phyloP scores from a whole-genome alignment of 2,888 invertebrate species.

The Mimumesa dahlbomi region DNA sequence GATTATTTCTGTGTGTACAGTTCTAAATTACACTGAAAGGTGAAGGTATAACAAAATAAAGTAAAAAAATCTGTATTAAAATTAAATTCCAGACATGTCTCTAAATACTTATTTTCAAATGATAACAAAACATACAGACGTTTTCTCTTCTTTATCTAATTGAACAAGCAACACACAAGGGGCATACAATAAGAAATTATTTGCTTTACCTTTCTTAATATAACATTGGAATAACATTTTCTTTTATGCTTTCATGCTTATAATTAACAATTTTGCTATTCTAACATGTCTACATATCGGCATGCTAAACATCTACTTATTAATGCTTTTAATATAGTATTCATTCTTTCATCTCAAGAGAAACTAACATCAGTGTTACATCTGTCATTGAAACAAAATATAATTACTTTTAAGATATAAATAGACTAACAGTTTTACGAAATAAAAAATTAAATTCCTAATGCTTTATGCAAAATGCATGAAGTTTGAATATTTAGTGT shows the following conservation, averaged over 20 bases:
- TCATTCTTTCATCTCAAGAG: not conserved
- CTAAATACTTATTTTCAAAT: no score
- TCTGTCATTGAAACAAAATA: not conserved
- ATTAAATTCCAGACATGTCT: no score
- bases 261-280: constrained; percentile 48
- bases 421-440: constrained; percentile 13
- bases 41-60: no score
- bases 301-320: constrained; percentile 26
- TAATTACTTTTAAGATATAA: constrained; percentile 7
- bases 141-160: no score
- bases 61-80: no score
- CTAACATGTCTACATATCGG: constrained; percentile 51
- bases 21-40: no score
- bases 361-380: constrained; percentile 2
- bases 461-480: not conserved
- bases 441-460: not conserved
- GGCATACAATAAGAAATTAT: constrained; percentile 1
- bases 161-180: no score
- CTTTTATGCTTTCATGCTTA: constrained; percentile 41
- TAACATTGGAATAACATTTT: constrained; percentile 16
- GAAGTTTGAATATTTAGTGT: not conserved
- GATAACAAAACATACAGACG: no score
- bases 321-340: constrained; percentile 11
- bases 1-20: no score
- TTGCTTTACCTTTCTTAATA: constrained; percentile 4